Base-by-base conservation (phyloP, 2,797 vertebrate genomes). In the Melopsittacus undulatus region DNA sequence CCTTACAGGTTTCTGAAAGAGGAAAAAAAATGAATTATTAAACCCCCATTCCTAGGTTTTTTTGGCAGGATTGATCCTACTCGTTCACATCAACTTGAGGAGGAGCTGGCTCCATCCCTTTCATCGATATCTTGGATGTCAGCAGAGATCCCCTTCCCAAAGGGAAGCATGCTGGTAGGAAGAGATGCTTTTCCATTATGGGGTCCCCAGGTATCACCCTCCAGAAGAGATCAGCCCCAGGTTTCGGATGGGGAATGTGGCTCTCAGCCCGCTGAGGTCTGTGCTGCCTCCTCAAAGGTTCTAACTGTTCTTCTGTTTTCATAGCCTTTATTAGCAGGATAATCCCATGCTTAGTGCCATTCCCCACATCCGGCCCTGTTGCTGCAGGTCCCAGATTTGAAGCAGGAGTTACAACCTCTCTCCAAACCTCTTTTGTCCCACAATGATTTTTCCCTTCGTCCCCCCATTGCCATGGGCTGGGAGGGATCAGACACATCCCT, bases 61-160 rank as follows among this genome's bases (percentile, higher is more conserved):
- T 11, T 49, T 9, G 46, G 29, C 59, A 66, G 81, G 32, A 12
- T 18, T 36, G 46, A 26, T 62, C 29, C 68, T 1, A 0, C 3
- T 43, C 6, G 0, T 76, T 61, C 34, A 5, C 52, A 46, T 4
- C 0, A 1, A 14, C 52, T 48, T 1, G 1, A 46, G 54, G 24
- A 42, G 56, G 61, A 70, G 17, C 10, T 6, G 4, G 48, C 79
- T 67, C n/a, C 62, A 34, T 42, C 38, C 56, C 17, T 12, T 54
- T n/a, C 19, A 45, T 29, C 70, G 43, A 45, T n/a, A 11, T 30
- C 52, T 30, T 1, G 2, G 49, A 43, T 54, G 11, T 2, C 4
- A 13, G 49, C 83, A 46, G 57, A 67, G 83, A 46, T 30, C 59
- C 29, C 29, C 19, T 1, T 74, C 66, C 56, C 23, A 1, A 11